Evolutionary conservation across 2,797 vertebrate genomes (phyloP).

Genomic region (Hoplostethus mediterraneus): DNA sequence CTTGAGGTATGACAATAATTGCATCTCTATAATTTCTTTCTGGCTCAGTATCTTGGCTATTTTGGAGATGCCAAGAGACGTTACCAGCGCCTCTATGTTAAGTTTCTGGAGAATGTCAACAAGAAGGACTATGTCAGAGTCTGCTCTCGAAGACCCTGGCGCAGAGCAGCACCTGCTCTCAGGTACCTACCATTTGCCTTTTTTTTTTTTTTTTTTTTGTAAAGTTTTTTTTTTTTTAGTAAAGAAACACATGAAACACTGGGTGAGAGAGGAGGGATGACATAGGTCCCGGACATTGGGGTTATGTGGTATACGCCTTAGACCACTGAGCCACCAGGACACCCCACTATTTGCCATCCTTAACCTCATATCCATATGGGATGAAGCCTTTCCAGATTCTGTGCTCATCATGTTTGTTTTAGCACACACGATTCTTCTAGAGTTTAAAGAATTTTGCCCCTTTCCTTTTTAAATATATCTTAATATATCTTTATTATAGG

Average conservation of each 20-base stretch:
- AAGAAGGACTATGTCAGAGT: conserved; percentile 95
- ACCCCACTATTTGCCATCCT: not conserved
- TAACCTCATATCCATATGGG: not conserved
- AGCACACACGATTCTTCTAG: not conserved
- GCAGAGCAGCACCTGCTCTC: conserved; percentile 87
- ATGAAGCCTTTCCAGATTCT: not conserved
- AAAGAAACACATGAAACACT: too few species aligned
- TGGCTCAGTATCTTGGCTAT: conserved; percentile 90
- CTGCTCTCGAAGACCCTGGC: conserved; percentile 93
- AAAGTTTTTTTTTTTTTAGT: too few species aligned
- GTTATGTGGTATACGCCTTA: too few species aligned
- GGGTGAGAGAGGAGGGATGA: too few species aligned
- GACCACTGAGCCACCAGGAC: too few species aligned
- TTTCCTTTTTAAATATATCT: not conserved
- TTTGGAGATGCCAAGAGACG: conserved; percentile 94
- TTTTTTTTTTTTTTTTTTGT: too few species aligned
- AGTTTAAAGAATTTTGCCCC: not conserved
- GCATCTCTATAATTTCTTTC: conserved; percentile 6
- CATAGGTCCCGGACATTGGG: too few species aligned
- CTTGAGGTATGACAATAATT: not conserved
- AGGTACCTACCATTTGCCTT: conserved; percentile 78
- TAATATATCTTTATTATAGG: not conserved
- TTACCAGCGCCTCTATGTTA: conserved; percentile 94
- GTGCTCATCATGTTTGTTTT: not conserved
- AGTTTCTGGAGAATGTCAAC: conserved; percentile 95